Evolutionary conservation across 37 sponge, comb jelly and placozoan species (phyloP).

Genomic region (Halisarca cf. caerulea): DNA sequence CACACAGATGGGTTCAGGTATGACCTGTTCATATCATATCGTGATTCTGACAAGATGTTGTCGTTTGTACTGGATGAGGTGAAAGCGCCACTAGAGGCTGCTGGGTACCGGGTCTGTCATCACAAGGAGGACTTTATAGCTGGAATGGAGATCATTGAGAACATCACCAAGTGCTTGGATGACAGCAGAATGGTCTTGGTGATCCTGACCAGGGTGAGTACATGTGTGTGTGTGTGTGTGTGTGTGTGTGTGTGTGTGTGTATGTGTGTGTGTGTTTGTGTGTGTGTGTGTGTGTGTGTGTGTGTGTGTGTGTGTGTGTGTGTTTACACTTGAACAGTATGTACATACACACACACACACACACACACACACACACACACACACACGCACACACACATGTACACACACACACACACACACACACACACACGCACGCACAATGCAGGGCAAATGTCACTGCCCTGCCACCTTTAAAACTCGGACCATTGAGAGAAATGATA

Average conservation of each 20-base stretch:
- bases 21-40: too few species aligned
- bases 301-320: too few species aligned
- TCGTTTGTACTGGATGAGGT: neutral
- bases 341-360: neutral
- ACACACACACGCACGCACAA: neutral
- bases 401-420: neutral
- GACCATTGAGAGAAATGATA: too few species aligned
- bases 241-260: too few species aligned
- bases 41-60: too few species aligned
- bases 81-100: neutral
- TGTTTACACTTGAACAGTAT: too few species aligned
- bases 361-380: slow-evolving; percentile 9
- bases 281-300: too few species aligned
- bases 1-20: too few species aligned
- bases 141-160: slow-evolving; percentile 1
- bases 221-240: neutral
- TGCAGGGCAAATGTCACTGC: too few species aligned
- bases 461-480: too few species aligned
- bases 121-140: neutral
- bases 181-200: neutral
- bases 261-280: too few species aligned
- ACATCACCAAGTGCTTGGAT: neutral
- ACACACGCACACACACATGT: neutral
- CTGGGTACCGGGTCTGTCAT: neutral
- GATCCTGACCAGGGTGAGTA: neutral